A percentile compares a stretch with the other conserved stretches of the same genome.
phyloP scores from a whole-genome alignment of 2,113 vertebrate genomes.

The Zootoca vivipara region DNA sequence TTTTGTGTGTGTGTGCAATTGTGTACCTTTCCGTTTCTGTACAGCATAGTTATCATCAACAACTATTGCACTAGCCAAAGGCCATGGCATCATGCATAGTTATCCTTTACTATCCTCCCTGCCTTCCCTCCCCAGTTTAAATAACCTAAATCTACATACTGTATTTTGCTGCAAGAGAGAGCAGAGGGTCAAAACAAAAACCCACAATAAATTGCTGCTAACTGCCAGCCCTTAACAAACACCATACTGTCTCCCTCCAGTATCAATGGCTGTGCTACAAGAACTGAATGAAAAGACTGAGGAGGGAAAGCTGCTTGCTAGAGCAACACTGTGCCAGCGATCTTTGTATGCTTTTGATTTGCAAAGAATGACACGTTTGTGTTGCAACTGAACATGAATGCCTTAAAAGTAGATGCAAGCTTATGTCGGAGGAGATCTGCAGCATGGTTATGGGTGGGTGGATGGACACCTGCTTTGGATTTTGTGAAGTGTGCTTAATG shows the following conservation, averaged over 20 bases:
- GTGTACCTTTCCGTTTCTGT: constrained; percentile 36
- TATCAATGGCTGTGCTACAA: constrained; percentile 62
- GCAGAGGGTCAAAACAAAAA: constrained; percentile 33
- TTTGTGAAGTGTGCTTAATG: neutral
- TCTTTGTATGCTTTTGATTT: constrained; percentile 40
- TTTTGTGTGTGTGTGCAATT: neutral
- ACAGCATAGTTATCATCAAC: constrained; percentile 33
- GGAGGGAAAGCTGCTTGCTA: constrained; percentile 47
- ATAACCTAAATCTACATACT: constrained; percentile 25
- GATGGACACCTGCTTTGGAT: neutral
- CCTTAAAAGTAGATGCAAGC: constrained; percentile 26
- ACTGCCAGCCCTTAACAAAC: constrained; percentile 62
- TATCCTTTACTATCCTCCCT: constrained; percentile 32
- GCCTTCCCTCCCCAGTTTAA: constrained; percentile 45
- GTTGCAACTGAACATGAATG: constrained; percentile 25
- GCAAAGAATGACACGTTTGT: constrained; percentile 42
- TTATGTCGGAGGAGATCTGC: constrained; percentile 20
- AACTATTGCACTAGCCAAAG: too few relatives aligned
- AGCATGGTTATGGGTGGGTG: constrained; percentile 8
- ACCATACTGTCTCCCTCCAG: constrained; percentile 52
- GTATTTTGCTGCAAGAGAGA: constrained; percentile 50
- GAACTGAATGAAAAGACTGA: constrained; percentile 39
- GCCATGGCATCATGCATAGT: too few relatives aligned
- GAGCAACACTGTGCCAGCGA: constrained; percentile 42
- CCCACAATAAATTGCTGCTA: constrained; percentile 50